These are phyloP conservation scores for Sula dactylatra DNA, from an alignment of 2,113 vertebrate species.

Conservation along the genomic window DNA sequence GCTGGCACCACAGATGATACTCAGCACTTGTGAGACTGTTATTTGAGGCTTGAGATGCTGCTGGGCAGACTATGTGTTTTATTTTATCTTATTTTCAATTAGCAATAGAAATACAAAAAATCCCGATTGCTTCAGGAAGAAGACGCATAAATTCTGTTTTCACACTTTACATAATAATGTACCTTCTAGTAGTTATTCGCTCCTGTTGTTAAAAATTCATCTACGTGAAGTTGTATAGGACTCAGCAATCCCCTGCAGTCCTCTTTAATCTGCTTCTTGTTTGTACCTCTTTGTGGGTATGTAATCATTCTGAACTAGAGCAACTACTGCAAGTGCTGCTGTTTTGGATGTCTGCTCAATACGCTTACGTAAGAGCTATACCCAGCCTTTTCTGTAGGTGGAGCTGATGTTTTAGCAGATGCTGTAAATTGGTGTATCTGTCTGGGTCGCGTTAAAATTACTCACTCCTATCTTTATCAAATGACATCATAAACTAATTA, in stretches of 20 bases:
- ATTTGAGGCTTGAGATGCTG: neutral
- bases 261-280: neutral
- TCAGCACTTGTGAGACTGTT: neutral
- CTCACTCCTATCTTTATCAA: neutral
- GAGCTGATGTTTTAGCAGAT: neutral
- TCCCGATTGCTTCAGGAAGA: neutral
- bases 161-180: neutral
- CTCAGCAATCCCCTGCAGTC: neutral
- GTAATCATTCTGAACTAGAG: neutral
- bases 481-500: neutral
- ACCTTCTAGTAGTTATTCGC: neutral
- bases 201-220: neutral
- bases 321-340: neutral
- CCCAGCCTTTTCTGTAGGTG: slow-evolving; percentile 15
- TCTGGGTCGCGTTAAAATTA: neutral
- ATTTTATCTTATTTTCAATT: neutral
- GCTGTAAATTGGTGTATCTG: neutral
- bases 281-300: neutral
- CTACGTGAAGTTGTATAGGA: neutral
- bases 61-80: neutral
- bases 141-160: neutral
- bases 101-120: neutral
- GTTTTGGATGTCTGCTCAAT: neutral
- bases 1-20: neutral
- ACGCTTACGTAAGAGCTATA: neutral